Evolutionary conservation across 1,140 invertebrate genomes (phyloP).

Genomic region (Aleiodes sp.): DNA sequence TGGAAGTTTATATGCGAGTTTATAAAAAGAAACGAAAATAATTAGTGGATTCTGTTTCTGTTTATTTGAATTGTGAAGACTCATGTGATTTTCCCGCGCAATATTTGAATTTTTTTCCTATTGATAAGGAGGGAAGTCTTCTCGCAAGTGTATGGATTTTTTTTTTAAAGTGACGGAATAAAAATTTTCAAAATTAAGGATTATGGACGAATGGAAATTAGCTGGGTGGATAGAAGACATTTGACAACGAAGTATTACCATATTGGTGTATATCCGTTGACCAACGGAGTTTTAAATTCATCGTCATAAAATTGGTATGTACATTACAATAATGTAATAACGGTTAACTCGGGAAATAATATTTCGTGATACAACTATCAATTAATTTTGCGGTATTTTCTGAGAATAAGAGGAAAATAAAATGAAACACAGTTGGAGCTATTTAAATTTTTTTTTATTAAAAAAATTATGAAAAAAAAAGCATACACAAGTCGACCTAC

Average conservation of each 20-base stretch:
- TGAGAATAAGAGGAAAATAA: background rate
- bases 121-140: background rate
- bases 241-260: constrained; percentile 23
- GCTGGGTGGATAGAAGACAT: background rate
- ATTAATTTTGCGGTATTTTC: background rate
- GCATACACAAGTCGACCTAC: constrained; percentile 34
- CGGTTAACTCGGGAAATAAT: background rate
- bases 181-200: no score
- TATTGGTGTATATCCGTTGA: constrained; percentile 5
- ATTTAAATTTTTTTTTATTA: constrained; percentile 6
- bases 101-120: background rate
- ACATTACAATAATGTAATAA: background rate
- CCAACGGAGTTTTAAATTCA: background rate
- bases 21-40: background rate
- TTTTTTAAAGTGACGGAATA: background rate
- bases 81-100: background rate
- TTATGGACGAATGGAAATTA: constrained; percentile 30
- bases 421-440: background rate
- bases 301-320: constrained; percentile 31
- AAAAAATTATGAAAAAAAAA: no score
- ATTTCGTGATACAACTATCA: background rate
- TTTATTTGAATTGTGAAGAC: background rate
- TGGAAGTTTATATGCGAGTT: no score
- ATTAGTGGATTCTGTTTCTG: no score
- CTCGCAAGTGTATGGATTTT: background rate